These are phyloP conservation scores for Pipa parva DNA, from an alignment of 2,113 vertebrate species.

Conservation along the genomic window DNA sequence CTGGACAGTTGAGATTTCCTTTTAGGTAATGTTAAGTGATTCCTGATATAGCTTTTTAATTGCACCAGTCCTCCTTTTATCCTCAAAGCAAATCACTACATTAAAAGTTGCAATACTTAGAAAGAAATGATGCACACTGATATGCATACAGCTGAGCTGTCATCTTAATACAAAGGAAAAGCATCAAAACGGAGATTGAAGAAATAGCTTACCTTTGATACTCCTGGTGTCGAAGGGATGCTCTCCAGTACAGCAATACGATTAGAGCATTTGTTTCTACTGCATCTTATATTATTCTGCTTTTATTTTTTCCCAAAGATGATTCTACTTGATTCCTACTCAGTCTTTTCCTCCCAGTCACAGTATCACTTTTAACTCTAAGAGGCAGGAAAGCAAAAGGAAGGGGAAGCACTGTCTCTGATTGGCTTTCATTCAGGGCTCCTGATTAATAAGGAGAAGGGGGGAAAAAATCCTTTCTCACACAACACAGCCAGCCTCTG, in stretches of 20 bases:
- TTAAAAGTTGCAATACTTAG: slow-evolving; percentile 49
- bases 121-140: slow-evolving; percentile 43
- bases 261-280: slow-evolving; percentile 46
- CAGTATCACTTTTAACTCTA: slow-evolving; percentile 70
- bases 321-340: slow-evolving; percentile 67
- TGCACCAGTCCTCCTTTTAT: neutral
- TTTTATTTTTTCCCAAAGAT: slow-evolving; percentile 54
- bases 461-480: slow-evolving; percentile 40
- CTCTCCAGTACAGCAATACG: slow-evolving; percentile 51
- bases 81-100: slow-evolving; percentile 14
- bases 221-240: slow-evolving; percentile 50
- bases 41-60: slow-evolving; percentile 1
- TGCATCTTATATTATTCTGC: slow-evolving; percentile 46
- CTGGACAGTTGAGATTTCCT: neutral
- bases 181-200: slow-evolving; percentile 14
- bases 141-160: slow-evolving; percentile 24
- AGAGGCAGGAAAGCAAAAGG: slow-evolving; percentile 57
- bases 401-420: slow-evolving; percentile 56
- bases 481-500: slow-evolving; percentile 46
- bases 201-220: slow-evolving; percentile 63
- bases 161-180: slow-evolving; percentile 2
- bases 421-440: slow-evolving; percentile 67
- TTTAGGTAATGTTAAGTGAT: slow-evolving; percentile 8
- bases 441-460: slow-evolving; percentile 43
- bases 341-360: slow-evolving; percentile 55